Base-by-base conservation (phyloP, 2,888 invertebrate species). In the Escarpia spicata region DNA sequence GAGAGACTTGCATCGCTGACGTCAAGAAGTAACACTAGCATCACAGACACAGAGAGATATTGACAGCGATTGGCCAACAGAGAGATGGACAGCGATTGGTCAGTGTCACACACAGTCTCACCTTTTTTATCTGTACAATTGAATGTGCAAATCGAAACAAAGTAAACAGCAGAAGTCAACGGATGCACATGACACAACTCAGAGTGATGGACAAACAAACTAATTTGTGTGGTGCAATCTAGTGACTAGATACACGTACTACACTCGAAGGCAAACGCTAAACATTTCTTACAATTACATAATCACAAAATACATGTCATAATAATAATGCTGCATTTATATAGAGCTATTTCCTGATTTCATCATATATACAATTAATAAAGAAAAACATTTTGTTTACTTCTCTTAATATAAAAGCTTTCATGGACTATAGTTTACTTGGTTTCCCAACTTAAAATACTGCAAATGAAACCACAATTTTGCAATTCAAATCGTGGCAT, bases 81-180 rank as follows among this genome's bases (percentile, higher is more conserved):
- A 75, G 75, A 75, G 75, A 75, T 75, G 75, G 75, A 75, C 75
- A 75, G 75, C 26, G 75, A 75, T 75, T 75, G 75, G 75, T 75
- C 75, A 75, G 75, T 75, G n/a, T 75, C 75, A 75, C n/a, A 75
- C 75, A 2, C n/a, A n/a, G 75, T 75, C 75, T 75, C 75, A 75
- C 75, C 75, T 75, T 15, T 15, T 75, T 75, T n/a, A 75, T 26
- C 75, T 75, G 75, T 75, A 75, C n/a, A 75, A 75, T 75, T 75
- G 75, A 75, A 75, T 75, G 75, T 75, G 75, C 75, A 75, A 75
- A 75, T 75, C 26, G 75, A 75, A 75, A 75, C 75, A 75, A 75
- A 75, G 75, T 75, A 75, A 75, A 75, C 75, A 26, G 75, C 75
- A 75, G 19, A 37, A 75, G 75, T 75, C 19, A 75, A 26, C 26